Evolutionary conservation across 2,888 invertebrate genomes (phyloP).

Genomic region (Cinara cedri): DNA sequence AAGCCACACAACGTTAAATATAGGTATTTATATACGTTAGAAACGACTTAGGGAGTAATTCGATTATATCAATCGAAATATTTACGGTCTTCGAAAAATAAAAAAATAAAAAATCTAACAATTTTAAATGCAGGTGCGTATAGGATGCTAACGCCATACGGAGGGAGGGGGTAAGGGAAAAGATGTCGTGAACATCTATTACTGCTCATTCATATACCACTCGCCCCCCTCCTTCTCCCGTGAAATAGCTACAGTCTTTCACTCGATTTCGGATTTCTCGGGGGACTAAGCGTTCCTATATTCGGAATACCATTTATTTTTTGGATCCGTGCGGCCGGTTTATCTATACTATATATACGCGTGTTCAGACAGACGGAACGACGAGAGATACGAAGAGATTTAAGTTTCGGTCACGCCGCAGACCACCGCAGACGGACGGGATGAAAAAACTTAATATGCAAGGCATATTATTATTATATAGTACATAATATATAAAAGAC

Average conservation of each 20-base stretch:
- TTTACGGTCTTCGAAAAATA: no score
- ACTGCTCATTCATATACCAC: no score
- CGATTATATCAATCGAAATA: not conserved
- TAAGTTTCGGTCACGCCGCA: no score
- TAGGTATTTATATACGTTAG: no score
- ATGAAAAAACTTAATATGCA: no score
- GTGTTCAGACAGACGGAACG: slow-evolving; percentile 19
- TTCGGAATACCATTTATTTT: slow-evolving; percentile 15
- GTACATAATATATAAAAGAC: no score
- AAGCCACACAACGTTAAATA: no score
- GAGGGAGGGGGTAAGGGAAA: not conserved
- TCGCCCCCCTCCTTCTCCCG: not conserved
- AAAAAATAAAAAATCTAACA: no score
- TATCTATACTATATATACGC: not conserved
- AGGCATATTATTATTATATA: no score
- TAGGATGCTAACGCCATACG: not conserved
- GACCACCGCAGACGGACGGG: no score
- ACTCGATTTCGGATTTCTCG: slow-evolving; percentile 36
- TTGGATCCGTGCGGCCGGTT: not conserved
- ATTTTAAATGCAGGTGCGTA: no score
- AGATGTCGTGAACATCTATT: slow-evolving; percentile 41
- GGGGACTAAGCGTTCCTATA: slow-evolving; percentile 10
- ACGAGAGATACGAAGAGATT: not conserved
- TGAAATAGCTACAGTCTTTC: not conserved
- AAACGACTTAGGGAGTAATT: not conserved